Evolutionary conservation across 2,797 vertebrate species (phyloP).

Genomic region (Pyrocephalus nanus): DNA sequence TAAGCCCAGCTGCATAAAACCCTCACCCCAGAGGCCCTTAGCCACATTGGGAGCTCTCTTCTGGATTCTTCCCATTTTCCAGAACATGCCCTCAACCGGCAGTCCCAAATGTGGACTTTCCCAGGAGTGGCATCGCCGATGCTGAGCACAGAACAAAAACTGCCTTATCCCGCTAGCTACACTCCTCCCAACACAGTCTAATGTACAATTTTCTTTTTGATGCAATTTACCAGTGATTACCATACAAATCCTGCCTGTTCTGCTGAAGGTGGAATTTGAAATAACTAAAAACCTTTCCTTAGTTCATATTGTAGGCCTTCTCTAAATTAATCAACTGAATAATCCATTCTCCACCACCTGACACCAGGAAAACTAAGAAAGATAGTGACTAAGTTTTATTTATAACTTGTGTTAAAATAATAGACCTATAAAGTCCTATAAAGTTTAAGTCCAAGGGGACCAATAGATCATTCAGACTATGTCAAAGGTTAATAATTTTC

Average conservation of each 20-base stretch:
- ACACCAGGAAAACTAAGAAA: neutral
- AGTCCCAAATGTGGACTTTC: neutral
- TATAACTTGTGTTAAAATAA: conserved; percentile 9
- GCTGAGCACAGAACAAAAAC: neutral
- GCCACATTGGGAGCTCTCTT: rapidly evolving
- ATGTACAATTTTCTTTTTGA: neutral
- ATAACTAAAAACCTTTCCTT: neutral
- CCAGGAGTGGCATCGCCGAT: rapidly evolving
- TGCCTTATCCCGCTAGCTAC: neutral
- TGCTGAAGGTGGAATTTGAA: neutral
- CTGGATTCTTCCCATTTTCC: neutral
- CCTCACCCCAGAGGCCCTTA: rapidly evolving
- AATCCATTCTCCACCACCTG: neutral
- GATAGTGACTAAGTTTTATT: neutral
- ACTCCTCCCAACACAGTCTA: neutral
- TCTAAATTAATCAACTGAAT: neutral
- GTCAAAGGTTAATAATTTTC: conserved; percentile 29
- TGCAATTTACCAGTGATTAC: neutral
- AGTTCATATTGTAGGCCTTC: neutral
- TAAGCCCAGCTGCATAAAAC: neutral
- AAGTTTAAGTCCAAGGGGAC: neutral
- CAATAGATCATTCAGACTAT: neutral
- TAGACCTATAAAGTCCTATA: neutral
- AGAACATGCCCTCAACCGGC: neutral
- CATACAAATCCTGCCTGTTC: neutral